Conservation (phyloP, 2,888 invertebrate species). For the Falcaria lacertinaria region DNA sequence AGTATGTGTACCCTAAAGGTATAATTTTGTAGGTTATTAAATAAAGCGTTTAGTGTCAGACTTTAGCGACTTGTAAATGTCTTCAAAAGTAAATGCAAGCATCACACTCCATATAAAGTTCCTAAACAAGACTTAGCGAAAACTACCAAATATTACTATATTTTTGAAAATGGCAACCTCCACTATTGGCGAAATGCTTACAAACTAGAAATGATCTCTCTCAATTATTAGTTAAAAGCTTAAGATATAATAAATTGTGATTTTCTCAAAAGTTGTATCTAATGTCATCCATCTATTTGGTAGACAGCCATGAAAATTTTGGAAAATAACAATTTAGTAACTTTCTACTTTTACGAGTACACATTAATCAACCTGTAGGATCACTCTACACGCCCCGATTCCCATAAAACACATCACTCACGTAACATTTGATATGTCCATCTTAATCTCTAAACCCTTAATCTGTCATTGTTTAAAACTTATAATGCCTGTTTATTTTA, state of each 20-base stretch:
- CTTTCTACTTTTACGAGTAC: conserved; percentile 15
- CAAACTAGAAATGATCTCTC: conserved; percentile 68
- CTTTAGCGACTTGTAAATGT: conserved; percentile 43
- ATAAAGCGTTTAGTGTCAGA: conserved; percentile 46
- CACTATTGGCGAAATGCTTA: conserved; percentile 54
- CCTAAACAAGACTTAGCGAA: conserved; percentile 22
- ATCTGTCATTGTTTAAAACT: conserved; percentile 5
- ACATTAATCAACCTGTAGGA: conserved; percentile 43
- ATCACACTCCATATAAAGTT: conserved; percentile 35
- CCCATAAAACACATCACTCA: conserved; percentile 27
- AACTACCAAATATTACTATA: conserved; percentile 27
- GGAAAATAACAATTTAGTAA: conserved; percentile 23
- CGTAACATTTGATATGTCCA: conserved; percentile 54
- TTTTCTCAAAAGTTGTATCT: conserved; percentile 23
- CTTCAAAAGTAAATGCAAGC: conserved; percentile 65
- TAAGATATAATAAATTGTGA: conserved; percentile 35
- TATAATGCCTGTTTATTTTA: too few relatives aligned
- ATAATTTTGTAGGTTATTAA: conserved; percentile 10
- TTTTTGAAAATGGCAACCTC: conserved; percentile 51
- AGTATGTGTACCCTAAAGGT: too few relatives aligned
- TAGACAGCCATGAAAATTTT: conserved; percentile 12
- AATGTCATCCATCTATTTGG: background rate
- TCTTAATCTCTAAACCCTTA: conserved; percentile 11
- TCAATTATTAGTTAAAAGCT: conserved; percentile 59
- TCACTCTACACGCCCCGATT: conserved; percentile 54